A percentile compares a stretch with the other conserved stretches of the same genome.
Evolutionary conservation across 2,797 vertebrate genomes (phyloP).

Genomic region (Pseudochromis fuscus): DNA sequence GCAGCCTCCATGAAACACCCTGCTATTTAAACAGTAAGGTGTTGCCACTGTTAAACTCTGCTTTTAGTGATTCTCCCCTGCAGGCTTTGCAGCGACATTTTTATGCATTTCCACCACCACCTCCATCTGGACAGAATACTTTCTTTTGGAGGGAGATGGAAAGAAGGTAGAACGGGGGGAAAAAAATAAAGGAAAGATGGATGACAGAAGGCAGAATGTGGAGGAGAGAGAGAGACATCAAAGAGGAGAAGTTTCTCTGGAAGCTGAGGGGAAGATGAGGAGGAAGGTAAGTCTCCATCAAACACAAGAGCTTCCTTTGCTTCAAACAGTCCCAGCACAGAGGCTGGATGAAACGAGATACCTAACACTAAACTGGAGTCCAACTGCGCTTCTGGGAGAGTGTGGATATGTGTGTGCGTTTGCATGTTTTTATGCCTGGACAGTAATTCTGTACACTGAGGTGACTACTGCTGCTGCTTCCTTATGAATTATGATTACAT

Average conservation of each 20-base stretch:
- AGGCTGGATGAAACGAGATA: conserved; percentile 76
- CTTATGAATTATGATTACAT: conserved; percentile 15
- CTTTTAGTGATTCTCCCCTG: conserved; percentile 35
- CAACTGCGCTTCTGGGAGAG: conserved; percentile 61
- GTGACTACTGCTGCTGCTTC: conserved; percentile 28
- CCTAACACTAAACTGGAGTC: conserved; percentile 76
- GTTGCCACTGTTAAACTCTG: conserved; percentile 32
- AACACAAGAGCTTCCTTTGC: conserved; percentile 73
- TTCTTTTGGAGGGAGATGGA: conserved; percentile 46
- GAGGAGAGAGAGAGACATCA: conserved; percentile 73
- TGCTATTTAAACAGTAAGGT: conserved; percentile 18
- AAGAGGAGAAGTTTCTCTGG: conserved; percentile 72
- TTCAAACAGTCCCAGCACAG: conserved; percentile 77
- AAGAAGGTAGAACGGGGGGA: conserved; percentile 19
- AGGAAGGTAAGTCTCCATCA: conserved; percentile 79
- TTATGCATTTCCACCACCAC: conserved; percentile 61
- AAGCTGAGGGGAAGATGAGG: conserved; percentile 72
- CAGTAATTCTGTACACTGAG: conserved; percentile 46
- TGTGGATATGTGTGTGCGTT: conserved; percentile 52
- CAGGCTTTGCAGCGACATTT: conserved; percentile 44
- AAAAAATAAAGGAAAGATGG: conserved; percentile 56
- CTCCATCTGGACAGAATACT: conserved; percentile 70
- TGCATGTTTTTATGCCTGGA: conserved; percentile 64
- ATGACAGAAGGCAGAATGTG: conserved; percentile 70
- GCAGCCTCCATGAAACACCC: neutral